phyloP scores from a whole-genome alignment of 2,113 vertebrate species.

The western clawed frog (Xenopus tropicalis) region UCB_Xtro_10.0 CM004450.2:108732001-108732500 shows the following conservation, averaged over 20 bases:
- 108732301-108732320: constrained; percentile 1
- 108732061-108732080: neutral
- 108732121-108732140: neutral
- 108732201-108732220: constrained; percentile 22
- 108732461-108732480: no score
- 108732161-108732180: constrained; percentile 30
- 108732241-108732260: constrained; percentile 11
- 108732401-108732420: no score
- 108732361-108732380: no score
- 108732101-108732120: neutral
- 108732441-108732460: no score
- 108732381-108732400: no score
- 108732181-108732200: constrained; percentile 29
- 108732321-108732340: neutral
- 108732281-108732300: constrained; percentile 7
- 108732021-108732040: constrained; percentile 21
- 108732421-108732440: no score
- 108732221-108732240: constrained; percentile 9
- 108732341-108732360: neutral
- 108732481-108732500: no score
- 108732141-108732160: constrained; percentile 32
- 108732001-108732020: constrained; percentile 20
- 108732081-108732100: neutral
- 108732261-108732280: neutral
- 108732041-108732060: constrained; percentile 13